Evolutionary conservation across 2,797 vertebrate genomes (phyloP).

Genomic region (Poecilia picta): DNA sequence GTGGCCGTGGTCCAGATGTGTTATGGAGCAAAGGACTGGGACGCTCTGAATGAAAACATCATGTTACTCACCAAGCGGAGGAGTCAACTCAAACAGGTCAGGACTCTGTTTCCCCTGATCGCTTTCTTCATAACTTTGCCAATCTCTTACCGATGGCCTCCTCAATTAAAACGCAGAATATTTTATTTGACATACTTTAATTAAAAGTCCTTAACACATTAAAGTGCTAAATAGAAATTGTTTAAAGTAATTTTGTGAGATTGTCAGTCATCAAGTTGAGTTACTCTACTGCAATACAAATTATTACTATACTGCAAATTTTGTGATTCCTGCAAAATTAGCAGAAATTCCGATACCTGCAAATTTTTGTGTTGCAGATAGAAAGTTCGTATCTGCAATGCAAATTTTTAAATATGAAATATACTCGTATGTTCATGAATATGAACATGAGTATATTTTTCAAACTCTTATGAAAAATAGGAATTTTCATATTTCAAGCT

Average conservation of each 20-base stretch:
- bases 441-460: too few relatives aligned
- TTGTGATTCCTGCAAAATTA: too few relatives aligned
- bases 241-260: background rate
- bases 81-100: slow-evolving; percentile 98
- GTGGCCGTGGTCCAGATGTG: slow-evolving; percentile 98
- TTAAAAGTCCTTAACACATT: background rate
- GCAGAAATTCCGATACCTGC: too few relatives aligned
- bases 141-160: background rate
- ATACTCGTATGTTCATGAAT: too few relatives aligned
- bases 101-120: background rate
- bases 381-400: too few relatives aligned
- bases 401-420: too few relatives aligned
- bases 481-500: too few relatives aligned
- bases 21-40: slow-evolving; percentile 96
- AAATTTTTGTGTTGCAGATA: too few relatives aligned
- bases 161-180: background rate
- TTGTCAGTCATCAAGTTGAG: background rate
- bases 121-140: background rate
- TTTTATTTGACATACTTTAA: background rate
- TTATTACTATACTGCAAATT: too few relatives aligned
- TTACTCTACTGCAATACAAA: background rate
- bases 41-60: slow-evolving; percentile 96
- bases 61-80: slow-evolving; percentile 95
- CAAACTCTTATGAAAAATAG: too few relatives aligned
- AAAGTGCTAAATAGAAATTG: background rate